These are phyloP conservation scores for Trilocha varians DNA, from an alignment of 2,888 invertebrate species.

Conservation along the genomic window DNA sequence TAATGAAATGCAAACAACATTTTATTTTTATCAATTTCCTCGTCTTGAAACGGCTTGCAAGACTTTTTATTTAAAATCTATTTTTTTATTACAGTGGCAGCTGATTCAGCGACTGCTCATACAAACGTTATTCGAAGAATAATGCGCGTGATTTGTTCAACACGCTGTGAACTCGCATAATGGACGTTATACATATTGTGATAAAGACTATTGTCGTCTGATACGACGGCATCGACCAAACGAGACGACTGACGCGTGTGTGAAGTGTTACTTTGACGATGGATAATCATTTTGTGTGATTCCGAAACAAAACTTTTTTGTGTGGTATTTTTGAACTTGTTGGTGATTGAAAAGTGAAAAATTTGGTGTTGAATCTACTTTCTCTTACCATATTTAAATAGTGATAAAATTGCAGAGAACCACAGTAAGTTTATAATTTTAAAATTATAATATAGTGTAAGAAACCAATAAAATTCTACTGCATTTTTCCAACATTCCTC, in stretches of 20 bases:
- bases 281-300: not conserved
- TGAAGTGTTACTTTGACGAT: not conserved
- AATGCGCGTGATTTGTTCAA: slow-evolving; percentile 66
- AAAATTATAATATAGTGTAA: too few relatives aligned
- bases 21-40: slow-evolving; percentile 1
- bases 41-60: too few relatives aligned
- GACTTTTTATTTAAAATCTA: too few relatives aligned
- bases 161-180: slow-evolving; percentile 44
- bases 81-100: slow-evolving; percentile 52
- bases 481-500: too few relatives aligned
- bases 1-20: not conserved
- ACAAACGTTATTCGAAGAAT: slow-evolving; percentile 66
- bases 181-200: slow-evolving; percentile 28
- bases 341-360: too few relatives aligned
- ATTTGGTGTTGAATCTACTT: too few relatives aligned
- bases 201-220: slow-evolving; percentile 26
- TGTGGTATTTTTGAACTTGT: too few relatives aligned
- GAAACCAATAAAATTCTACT: too few relatives aligned
- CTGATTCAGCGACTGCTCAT: slow-evolving; percentile 71
- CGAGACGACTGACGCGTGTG: slow-evolving; percentile 25
- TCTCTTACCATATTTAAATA: too few relatives aligned
- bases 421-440: too few relatives aligned
- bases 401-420: too few relatives aligned
- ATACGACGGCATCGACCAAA: slow-evolving; percentile 11
- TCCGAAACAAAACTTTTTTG: too few relatives aligned